Conservation (phyloP, 2,888 invertebrate genomes). For the Oconnorella tubifera region DNA sequence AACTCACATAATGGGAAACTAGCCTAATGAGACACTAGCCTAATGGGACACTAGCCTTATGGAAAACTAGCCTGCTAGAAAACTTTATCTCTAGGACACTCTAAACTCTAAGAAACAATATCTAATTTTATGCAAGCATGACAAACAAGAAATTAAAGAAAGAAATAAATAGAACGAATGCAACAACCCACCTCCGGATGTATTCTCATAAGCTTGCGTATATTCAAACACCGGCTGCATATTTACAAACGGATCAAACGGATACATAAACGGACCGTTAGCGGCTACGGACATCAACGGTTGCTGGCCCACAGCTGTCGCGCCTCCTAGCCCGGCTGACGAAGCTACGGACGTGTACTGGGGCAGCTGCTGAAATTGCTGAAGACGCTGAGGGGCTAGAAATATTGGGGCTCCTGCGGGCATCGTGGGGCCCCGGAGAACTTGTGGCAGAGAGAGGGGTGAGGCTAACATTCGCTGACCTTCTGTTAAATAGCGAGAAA, state of each 20-base stretch:
- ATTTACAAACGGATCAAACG: slow-evolving; percentile 25
- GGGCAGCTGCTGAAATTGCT: not conserved
- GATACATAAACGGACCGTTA: slow-evolving; percentile 24
- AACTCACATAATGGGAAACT: no score
- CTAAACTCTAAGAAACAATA: no score
- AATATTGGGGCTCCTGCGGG: slow-evolving; percentile 89
- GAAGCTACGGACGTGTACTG: not conserved
- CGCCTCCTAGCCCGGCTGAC: not conserved
- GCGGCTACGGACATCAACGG: not conserved
- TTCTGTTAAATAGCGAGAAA: slow-evolving; percentile 15
- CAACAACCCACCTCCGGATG: not conserved
- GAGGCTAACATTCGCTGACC: slow-evolving; percentile 41
- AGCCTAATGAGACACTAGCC: no score
- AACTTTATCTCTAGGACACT: no score
- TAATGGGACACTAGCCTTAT: no score
- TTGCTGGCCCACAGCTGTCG: not conserved
- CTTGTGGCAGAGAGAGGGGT: slow-evolving; percentile 34
- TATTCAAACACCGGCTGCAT: slow-evolving; percentile 32
- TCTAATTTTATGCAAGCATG: no score
- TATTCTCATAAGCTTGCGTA: slow-evolving; percentile 31
- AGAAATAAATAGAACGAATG: no score
- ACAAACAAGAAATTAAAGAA: no score
- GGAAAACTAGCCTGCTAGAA: no score
- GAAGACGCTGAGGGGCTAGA: slow-evolving; percentile 59
- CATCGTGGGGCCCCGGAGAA: slow-evolving; percentile 59